Evolutionary conservation across 2,888 invertebrate species (phyloP).

Genomic region (Drosophila differens): DNA sequence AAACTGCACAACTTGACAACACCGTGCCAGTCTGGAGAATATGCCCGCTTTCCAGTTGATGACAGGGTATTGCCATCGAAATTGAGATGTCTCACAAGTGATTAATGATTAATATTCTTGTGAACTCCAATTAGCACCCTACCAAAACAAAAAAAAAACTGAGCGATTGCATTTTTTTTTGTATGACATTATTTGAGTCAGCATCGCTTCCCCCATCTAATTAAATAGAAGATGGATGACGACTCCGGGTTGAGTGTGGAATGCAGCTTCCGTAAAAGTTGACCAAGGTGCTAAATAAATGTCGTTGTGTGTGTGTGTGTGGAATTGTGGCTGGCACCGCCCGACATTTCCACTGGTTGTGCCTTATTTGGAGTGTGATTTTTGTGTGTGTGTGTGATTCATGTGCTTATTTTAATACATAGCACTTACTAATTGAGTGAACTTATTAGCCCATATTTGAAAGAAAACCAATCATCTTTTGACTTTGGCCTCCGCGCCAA

Average conservation of each 20-base stretch:
- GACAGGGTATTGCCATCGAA: not conserved
- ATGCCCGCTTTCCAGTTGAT: not conserved
- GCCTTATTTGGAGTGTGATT: conserved; percentile 1
- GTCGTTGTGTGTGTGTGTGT: conserved; percentile 5
- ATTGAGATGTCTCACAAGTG: not conserved
- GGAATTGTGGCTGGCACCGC: conserved; percentile 36
- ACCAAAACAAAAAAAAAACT: not conserved
- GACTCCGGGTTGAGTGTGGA: conserved; percentile 2
- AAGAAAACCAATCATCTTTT: conserved; percentile 14
- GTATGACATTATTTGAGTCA: conserved; percentile 29
- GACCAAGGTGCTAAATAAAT: conserved; percentile 46
- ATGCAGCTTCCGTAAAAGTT: conserved; percentile 39
- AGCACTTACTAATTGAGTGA: conserved; percentile 2
- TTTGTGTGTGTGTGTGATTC: not conserved
- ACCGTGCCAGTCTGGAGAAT: conserved; percentile 16
- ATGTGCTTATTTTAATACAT: not conserved
- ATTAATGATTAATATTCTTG: conserved; percentile 29
- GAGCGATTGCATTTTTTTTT: conserved; percentile 37
- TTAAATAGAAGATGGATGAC: conserved; percentile 29
- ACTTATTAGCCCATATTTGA: not conserved
- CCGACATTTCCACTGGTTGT: conserved; percentile 12
- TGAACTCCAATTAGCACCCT: conserved; percentile 46
- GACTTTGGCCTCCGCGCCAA: not conserved
- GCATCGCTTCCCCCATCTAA: conserved; percentile 33
- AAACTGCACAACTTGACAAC: not conserved